phyloP scores from a whole-genome alignment of 2,888 invertebrate species.

The Agrilus mali region DNA sequence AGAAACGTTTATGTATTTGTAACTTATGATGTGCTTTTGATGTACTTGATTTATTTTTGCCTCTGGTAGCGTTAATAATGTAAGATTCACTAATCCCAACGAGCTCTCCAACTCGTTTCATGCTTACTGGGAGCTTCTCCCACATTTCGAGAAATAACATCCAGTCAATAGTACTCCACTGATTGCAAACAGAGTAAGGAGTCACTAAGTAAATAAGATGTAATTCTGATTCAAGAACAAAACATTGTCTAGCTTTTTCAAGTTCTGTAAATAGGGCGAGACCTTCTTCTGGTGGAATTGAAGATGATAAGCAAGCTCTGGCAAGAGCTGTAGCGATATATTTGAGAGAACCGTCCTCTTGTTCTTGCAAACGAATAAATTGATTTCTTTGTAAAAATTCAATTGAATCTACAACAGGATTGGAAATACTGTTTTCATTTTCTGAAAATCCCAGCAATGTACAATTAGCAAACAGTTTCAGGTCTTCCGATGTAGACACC shows the following conservation, averaged over 20 bases:
- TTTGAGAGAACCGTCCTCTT: constrained; percentile 34
- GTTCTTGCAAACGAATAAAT: constrained; percentile 55
- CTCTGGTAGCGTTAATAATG: constrained; percentile 64
- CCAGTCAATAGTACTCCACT: constrained; percentile 73
- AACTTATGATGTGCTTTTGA: constrained; percentile 36
- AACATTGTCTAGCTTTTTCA: constrained; percentile 75
- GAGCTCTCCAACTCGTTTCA: constrained; percentile 76
- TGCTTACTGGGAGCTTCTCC: constrained; percentile 64
- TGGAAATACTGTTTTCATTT: constrained; percentile 20
- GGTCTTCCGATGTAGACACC: constrained; percentile 56
- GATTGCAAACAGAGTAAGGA: constrained; percentile 76
- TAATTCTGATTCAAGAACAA: constrained; percentile 88
- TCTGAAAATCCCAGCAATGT: constrained; percentile 47
- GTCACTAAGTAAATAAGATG: constrained; percentile 94
- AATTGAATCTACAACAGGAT: constrained; percentile 45
- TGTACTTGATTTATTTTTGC: constrained; percentile 45
- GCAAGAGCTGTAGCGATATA: constrained; percentile 78
- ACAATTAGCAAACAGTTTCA: constrained; percentile 65
- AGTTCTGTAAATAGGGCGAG: constrained; percentile 79
- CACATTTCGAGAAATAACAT: constrained; percentile 65
- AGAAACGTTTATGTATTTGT: constrained; percentile 66
- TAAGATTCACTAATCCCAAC: constrained; percentile 83
- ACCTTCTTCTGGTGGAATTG: constrained; percentile 91
- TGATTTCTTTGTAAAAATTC: constrained; percentile 67
- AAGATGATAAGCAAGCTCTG: constrained; percentile 83